These are phyloP conservation scores for Amiota minor DNA, from an alignment of 2,888 invertebrate species.

Conservation along the genomic window DNA sequence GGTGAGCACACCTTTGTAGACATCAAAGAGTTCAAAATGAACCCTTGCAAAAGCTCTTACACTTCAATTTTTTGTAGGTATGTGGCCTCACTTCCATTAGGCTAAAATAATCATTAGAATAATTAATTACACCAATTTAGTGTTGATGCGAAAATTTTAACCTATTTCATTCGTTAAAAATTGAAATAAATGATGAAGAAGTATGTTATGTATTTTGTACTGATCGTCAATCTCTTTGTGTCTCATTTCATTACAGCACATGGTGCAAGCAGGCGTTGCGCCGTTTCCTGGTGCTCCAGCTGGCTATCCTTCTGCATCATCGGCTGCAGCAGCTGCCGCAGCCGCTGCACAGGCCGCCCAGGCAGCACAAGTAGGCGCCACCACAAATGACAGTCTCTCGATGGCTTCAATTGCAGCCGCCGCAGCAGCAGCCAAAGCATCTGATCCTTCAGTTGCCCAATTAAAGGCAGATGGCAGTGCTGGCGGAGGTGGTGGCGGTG, in stretches of 20 bases:
- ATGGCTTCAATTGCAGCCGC: constrained; percentile 71
- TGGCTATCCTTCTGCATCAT: constrained; percentile 71
- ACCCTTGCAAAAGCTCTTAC: no score
- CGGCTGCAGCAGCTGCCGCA: constrained; percentile 67
- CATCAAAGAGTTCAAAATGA: no score
- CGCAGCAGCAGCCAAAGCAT: constrained; percentile 67
- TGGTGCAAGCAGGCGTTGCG: constrained; percentile 73
- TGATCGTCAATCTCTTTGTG: not conserved
- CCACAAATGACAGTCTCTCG: constrained; percentile 65
- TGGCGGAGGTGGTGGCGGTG: constrained; percentile 28
- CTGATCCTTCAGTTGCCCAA: constrained; percentile 66
- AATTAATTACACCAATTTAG: not conserved
- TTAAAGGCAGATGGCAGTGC: constrained; percentile 65
- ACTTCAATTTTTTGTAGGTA: no score
- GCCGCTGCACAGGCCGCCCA: constrained; percentile 44
- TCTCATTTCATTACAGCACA: constrained; percentile 65
- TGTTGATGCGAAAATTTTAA: no score
- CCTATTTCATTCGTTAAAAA: no score
- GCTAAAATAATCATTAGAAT: not conserved
- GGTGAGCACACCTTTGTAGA: no score
- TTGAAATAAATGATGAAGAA: no score
- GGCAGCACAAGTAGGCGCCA: constrained; percentile 42
- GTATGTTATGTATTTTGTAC: not conserved
- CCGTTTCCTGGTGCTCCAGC: constrained; percentile 72
- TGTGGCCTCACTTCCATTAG: no score